phyloP scores from a whole-genome alignment of 2,797 vertebrate genomes.

The Iguana delicatissima region DNA sequence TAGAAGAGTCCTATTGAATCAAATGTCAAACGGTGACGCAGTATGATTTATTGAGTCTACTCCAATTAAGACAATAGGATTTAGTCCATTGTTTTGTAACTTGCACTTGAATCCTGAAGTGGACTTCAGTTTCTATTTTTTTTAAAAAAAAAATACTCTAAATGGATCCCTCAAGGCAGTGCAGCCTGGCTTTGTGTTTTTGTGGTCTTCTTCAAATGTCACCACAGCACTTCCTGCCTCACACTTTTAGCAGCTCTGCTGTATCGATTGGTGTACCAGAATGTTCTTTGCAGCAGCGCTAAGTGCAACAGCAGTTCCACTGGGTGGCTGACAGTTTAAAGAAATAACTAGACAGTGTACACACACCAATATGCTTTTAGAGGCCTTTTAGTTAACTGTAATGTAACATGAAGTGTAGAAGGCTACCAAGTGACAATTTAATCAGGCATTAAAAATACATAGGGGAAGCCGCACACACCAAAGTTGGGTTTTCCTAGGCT shows the following conservation, averaged over 20 bases:
- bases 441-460: constrained; percentile 26
- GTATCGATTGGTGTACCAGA: background rate
- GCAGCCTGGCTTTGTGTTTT: background rate
- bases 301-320: background rate
- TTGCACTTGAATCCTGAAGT: no score
- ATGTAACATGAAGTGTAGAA: background rate
- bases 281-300: background rate
- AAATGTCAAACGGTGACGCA: no score
- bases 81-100: no score
- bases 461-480: background rate
- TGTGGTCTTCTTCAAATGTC: background rate
- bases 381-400: constrained; percentile 9
- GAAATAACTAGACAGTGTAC: background rate
- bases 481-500: background rate
- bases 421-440: constrained; percentile 7
- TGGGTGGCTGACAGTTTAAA: background rate
- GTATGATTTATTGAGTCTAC: no score
- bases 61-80: no score
- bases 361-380: background rate
- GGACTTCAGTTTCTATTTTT: no score
- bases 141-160: background rate
- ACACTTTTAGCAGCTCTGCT: background rate
- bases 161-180: background rate
- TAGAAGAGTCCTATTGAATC: no score
- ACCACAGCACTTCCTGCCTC: background rate